Base-by-base conservation (phyloP, 2,888 invertebrate species). In the Alsophila aescularia region DNA sequence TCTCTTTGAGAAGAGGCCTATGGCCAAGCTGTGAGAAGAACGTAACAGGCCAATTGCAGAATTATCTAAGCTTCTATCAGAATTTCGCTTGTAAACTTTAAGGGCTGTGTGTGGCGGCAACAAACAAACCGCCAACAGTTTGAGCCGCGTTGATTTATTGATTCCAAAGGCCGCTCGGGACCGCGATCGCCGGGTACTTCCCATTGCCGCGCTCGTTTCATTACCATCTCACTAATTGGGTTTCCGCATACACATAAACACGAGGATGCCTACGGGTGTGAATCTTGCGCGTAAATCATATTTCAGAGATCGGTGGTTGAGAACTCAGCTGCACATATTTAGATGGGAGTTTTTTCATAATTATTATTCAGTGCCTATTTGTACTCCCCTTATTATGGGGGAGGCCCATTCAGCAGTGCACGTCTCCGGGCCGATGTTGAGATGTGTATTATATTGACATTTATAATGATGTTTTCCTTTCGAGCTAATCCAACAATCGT, bases 121-220 rank as follows among this genome's bases (percentile, higher is more conserved):
- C 63, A 69, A 69, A 70, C 71, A 79, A 50, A 73, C 75, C 66
- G 73, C 73, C 64, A 70, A 70, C 75, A 74, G 79, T 84, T 85
- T 81, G 85, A 85, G 81, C 82, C 74, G 77, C 78, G 81, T 86
- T 89, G 89, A 89, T 89, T 87, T 85, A 89, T 89, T 86, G 89
- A 87, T 85, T 86, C 78, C 71, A 71, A 69, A 68, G 74, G 70
- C 78, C 75, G 75, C 75, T 71, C 59, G 58, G 45, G 45, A 75
- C 64, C 61, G 72, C 69, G 70, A 78, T 73, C 75, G 77, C 40
- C 62, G 80, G 78, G 80, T 76, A 73, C 75, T 70, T 70, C 76
- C 58, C 59, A 69, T 69, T 75, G 75, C 69, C 72, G 69, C 66
- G 68, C 77, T 72, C 77, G 77, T 81, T 83, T 84, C 83, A 85